Evolutionary conservation across 1,140 invertebrate genomes (phyloP), one percentile per base, ranked within the genome.

Genomic region (Drosophila sulfurigaster): DNA sequence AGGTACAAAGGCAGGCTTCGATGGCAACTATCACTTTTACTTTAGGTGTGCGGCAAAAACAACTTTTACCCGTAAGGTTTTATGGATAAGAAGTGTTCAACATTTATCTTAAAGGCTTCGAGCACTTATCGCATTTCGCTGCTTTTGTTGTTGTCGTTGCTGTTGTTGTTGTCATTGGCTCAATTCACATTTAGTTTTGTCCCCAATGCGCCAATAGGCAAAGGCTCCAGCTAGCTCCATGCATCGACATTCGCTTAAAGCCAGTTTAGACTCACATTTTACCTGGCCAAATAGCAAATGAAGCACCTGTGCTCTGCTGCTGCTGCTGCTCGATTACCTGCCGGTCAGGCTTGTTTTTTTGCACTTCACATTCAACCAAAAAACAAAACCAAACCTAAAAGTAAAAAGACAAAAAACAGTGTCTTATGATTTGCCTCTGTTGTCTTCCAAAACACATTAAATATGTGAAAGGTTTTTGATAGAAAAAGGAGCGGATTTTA

Each of bases 21-120:
- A 59, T 64, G 41, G 56, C 58, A 63, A 70, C 51, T 63, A 54
- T 75, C 66, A 75, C 72, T 70, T 75, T 69, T 75, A 70, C 66
- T 56, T 57, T 10, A 15, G 59, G 57, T 57, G 56, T 57, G n/a
- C 48, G 35, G 56, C 45, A 43, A 63, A 75, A 75, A 75, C 72
- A 75, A 75, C 72, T 75, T 75, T 75, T 75, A 75, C 72, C 63
- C 32, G 58, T 57, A 64, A 70, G 72, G 51, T 75, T 75, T 63
- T 30, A 57, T 45, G 59, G 45, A 52, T 59, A 71, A 64, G 65
- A 75, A 75, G 73, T 65, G 64, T 73, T 59, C 65, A 56, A 62
- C 57, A 48, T 30, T 62, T 41, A 66, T 52, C 52, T 25, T 58
- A 59, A 59, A 59, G 66, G 13, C 66, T 69, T 51, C 38, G 54